A percentile compares a stretch with the other conserved stretches of the same genome.
Conservation (phyloP, 2,888 invertebrate species). For the Troides aeacus region DNA sequence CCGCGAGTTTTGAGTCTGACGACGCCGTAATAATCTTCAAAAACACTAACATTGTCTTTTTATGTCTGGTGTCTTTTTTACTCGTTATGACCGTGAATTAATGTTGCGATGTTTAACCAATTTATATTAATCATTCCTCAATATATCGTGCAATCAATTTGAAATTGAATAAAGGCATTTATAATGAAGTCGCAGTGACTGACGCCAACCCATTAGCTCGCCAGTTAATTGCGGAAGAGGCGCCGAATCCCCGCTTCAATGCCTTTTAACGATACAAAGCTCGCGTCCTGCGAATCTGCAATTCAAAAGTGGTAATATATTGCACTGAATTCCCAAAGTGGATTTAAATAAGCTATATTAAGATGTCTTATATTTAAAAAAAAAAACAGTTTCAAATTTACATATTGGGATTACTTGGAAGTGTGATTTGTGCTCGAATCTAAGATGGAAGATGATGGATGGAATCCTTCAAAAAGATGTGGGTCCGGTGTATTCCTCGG, state of each 20-base stretch:
- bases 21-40: too few species aligned
- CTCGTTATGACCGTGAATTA: too few species aligned
- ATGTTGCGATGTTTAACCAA: not conserved
- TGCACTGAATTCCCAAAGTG: conserved; percentile 6
- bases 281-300: conserved; percentile 25
- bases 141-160: not conserved
- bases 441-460: too few species aligned
- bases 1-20: too few species aligned
- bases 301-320: conserved; percentile 24
- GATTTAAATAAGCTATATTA: conserved; percentile 7
- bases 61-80: too few species aligned
- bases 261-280: conserved; percentile 28
- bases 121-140: not conserved
- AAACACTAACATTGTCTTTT: too few species aligned
- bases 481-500: too few species aligned
- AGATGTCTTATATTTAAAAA: too few species aligned
- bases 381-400: too few species aligned
- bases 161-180: conserved; percentile 1
- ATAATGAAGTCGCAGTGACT: conserved; percentile 10
- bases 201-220: conserved; percentile 25
- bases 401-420: too few species aligned
- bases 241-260: conserved; percentile 21
- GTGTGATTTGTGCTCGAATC: too few species aligned
- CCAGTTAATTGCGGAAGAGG: conserved; percentile 26
- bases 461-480: too few species aligned